Evolutionary conservation across 1,140 invertebrate species (phyloP).

Genomic region (Diabrotica virgifera): DNA sequence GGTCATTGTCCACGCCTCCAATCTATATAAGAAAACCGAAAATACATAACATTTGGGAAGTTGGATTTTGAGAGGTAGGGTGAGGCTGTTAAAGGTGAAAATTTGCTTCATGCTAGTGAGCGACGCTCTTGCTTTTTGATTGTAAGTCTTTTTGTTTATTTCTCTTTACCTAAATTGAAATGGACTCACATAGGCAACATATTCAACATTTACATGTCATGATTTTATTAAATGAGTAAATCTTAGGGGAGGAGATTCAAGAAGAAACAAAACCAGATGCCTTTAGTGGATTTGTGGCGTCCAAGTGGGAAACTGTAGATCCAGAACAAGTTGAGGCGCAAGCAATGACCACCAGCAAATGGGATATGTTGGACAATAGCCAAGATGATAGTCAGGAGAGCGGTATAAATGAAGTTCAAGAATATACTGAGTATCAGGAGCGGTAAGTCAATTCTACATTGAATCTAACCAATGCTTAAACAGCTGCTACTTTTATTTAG

Average conservation of each 20-base stretch:
- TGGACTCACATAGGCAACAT: too few species aligned
- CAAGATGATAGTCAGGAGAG: slow-evolving; percentile 55
- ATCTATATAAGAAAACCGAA: too few species aligned
- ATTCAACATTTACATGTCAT: too few species aligned
- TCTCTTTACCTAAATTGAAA: too few species aligned
- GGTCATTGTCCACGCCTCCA: too few species aligned
- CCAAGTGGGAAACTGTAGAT: slow-evolving; percentile 95
- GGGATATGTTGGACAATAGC: slow-evolving; percentile 61
- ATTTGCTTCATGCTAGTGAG: too few species aligned
- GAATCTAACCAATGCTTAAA: not conserved
- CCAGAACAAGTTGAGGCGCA: slow-evolving; percentile 81
- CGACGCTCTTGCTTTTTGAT: too few species aligned
- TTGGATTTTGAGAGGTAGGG: too few species aligned
- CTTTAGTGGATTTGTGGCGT: slow-evolving; percentile 72
- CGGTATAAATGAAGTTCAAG: slow-evolving; percentile 47
- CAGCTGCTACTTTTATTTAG: slow-evolving; percentile 28
- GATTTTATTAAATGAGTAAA: not conserved
- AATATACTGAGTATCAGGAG: slow-evolving; percentile 42
- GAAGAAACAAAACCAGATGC: slow-evolving; percentile 38
- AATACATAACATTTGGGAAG: too few species aligned
- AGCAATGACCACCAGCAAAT: slow-evolving; percentile 86
- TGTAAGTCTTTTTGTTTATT: too few species aligned
- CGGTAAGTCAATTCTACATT: slow-evolving; percentile 27
- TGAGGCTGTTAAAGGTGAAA: too few species aligned
- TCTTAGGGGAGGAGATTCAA: slow-evolving; percentile 38